These are phyloP conservation scores for Tychaedon coryphoeus DNA, from an alignment of 2,113 vertebrate genomes.

Conservation along the genomic window DNA sequence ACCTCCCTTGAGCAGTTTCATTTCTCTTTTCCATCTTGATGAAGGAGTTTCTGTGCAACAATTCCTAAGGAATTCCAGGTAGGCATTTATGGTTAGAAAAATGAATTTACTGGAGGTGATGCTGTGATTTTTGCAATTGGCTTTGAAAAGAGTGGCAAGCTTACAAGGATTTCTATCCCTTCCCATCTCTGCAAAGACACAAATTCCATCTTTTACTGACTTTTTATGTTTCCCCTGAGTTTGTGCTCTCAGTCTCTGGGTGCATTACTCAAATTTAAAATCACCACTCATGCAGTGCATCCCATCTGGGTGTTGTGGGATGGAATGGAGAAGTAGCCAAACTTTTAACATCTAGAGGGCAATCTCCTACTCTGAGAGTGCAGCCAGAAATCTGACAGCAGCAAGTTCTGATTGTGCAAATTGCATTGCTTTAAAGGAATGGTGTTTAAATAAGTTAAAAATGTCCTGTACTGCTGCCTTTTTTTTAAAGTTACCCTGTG, in stretches of 20 bases:
- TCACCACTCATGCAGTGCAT: not conserved
- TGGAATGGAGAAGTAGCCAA: not conserved
- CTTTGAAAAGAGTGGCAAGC: not conserved
- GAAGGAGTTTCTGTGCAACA: not conserved
- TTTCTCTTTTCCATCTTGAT: not conserved
- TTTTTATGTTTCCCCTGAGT: not conserved
- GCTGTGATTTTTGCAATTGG: not conserved
- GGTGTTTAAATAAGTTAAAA: not conserved
- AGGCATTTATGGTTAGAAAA: not conserved
- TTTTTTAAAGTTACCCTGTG: not conserved
- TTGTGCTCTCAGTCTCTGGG: not conserved
- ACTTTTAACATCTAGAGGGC: conserved; percentile 45
- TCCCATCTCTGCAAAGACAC: not conserved
- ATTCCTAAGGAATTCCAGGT: not conserved
- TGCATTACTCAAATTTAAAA: not conserved
- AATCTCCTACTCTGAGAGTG: not conserved
- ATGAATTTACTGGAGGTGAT: not conserved
- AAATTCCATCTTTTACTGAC: not conserved
- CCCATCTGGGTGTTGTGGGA: not conserved
- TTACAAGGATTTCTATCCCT: not conserved
- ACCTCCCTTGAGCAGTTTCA: not conserved
- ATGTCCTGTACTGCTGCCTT: not conserved
- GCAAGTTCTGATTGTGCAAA: not conserved
- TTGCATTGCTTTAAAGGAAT: not conserved
- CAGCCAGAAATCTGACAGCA: conserved; percentile 6